These are phyloP conservation scores for Cynaeus angustus DNA, from an alignment of 2,888 invertebrate species.

Conservation along the genomic window DNA sequence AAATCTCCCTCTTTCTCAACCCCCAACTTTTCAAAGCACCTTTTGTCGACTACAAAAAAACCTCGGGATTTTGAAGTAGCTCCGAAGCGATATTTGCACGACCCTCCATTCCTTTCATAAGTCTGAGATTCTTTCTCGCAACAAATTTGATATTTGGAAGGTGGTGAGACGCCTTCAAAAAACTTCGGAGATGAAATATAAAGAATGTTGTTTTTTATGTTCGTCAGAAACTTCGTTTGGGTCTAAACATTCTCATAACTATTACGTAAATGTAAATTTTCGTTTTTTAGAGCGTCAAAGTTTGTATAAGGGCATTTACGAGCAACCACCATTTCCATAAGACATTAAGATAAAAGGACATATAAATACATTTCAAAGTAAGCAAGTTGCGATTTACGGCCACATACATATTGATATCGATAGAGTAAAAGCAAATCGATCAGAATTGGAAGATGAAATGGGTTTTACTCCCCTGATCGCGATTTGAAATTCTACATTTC, in stretches of 20 bases:
- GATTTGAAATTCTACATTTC: too few species aligned
- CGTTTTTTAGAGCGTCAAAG: conserved; percentile 12
- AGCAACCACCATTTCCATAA: conserved; percentile 31
- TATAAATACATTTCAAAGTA: conserved; percentile 29
- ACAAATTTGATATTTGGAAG: conserved; percentile 39
- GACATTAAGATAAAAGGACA: conserved; percentile 32
- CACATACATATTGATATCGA: conserved; percentile 36
- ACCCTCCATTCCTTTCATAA: conserved; percentile 41
- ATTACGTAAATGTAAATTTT: conserved; percentile 32
- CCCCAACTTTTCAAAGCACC: conserved; percentile 15
- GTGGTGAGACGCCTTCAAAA: conserved; percentile 26
- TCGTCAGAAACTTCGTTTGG: conserved; percentile 7
- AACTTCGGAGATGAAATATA: conserved; percentile 15
- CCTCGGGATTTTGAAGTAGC: background rate
- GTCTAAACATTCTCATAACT: conserved; percentile 21
- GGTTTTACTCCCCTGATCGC: too few species aligned
- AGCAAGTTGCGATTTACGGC: conserved; percentile 34
- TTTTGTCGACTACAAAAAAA: conserved; percentile 27
- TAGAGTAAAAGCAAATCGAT: conserved; percentile 10
- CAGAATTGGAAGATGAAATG: too few species aligned
- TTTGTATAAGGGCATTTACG: conserved; percentile 20
- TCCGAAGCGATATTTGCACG: conserved; percentile 22
- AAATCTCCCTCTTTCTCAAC: too few species aligned
- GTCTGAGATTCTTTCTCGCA: conserved; percentile 30
- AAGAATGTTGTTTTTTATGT: conserved; percentile 24